Evolutionary conservation across 2,888 invertebrate species (phyloP), one percentile per base, ranked within the genome.

Genomic region (Cordilura impudica): DNA sequence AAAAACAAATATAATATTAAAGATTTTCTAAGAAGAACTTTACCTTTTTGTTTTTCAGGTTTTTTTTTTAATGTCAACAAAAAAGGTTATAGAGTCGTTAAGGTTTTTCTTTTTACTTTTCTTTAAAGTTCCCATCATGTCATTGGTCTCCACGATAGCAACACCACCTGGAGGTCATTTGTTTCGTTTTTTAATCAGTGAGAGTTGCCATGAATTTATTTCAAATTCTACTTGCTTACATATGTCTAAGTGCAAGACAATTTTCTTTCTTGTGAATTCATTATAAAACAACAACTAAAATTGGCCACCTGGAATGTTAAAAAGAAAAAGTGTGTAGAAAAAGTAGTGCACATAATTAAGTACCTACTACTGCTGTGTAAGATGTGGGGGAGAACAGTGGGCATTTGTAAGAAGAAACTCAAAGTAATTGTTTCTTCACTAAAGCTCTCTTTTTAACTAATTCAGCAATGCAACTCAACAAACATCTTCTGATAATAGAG

Each of bases 91-190:
- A 61, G 26, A 61, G 60, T 49, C 54, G 53, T 61, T 71, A 69
- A 61, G 18, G 49, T 43, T 78, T 65, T n/a, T 53, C 49, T 65
- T 6, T 14, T 16, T 1, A 31, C n/a, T 53, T 65, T 21, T 19
- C 3, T 12, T 29, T n/a, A 8, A 53, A 60, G 39, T 61, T 66
- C 60, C 35, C 35, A 60, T 26, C 23, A 21, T 60, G 60, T 61
- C 60, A 60, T 67, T 67, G 72, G 49, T 78, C 56, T 65, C n/a
- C n/a, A n/a, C n/a, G n/a, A n/a, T 3, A 63, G 35, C 19, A 4
- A 26, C 21, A 72, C 12, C 72, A 72, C 58, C 69, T 78, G 69
- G 26, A 67, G 67, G 72, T 78, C 31, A 56, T 56, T 61, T 77
- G n/a, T 61, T 43, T 26, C 63, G 49, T 49, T n/a, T 58, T 77